phyloP scores from a whole-genome alignment of 2,113 vertebrate species.

The Aramus guarauna region DNA sequence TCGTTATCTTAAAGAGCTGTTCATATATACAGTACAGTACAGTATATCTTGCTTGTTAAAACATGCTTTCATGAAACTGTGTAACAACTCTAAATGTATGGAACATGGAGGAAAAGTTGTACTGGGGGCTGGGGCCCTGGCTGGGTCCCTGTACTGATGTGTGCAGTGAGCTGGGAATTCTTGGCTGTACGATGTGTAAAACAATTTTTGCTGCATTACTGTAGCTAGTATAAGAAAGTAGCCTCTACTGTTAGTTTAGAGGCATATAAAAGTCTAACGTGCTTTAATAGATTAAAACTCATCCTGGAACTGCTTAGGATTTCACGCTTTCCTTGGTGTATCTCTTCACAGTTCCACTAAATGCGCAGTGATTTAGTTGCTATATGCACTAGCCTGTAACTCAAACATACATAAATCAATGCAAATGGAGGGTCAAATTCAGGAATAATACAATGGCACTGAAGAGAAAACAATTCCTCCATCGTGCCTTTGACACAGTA shows the following conservation, averaged over 20 bases:
- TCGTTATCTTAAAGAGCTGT: constrained; percentile 64
- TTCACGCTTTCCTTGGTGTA: constrained; percentile 10
- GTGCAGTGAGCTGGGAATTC: constrained; percentile 2
- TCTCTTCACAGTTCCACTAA: background rate
- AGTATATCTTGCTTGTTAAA: constrained; percentile 60
- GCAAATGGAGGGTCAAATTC: background rate
- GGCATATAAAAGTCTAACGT: background rate
- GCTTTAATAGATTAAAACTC: background rate
- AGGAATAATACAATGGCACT: background rate
- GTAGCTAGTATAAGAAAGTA: background rate
- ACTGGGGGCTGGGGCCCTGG: background rate
- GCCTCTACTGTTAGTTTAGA: background rate
- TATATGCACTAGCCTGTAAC: background rate
- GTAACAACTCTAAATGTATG: constrained; percentile 41
- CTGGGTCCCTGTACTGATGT: background rate
- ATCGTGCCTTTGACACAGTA: background rate
- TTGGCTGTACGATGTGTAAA: background rate
- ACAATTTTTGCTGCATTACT: background rate
- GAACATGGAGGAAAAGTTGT: constrained; percentile 29
- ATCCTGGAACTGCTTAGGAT: background rate
- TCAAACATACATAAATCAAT: background rate
- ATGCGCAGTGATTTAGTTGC: background rate
- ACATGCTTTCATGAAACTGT: constrained; percentile 51
- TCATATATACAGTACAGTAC: constrained; percentile 56
- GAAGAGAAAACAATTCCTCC: background rate